Percentiles rank a stretch among this genome's conserved stretches.
Evolutionary conservation across 2,113 vertebrate species (phyloP).

Genomic region (Petaurus breviceps): DNA sequence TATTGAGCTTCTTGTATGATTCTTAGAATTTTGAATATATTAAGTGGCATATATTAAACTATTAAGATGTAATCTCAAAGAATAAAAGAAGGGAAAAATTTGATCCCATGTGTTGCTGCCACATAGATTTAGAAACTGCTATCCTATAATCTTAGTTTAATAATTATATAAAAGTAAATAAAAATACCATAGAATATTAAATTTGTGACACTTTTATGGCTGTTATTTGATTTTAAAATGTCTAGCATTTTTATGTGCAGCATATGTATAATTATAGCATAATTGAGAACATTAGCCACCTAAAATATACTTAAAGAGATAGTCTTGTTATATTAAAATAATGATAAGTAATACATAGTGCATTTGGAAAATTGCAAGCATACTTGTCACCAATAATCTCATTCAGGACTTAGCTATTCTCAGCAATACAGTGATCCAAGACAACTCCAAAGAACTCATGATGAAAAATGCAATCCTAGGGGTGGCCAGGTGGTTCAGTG

Average conservation of each 20-base stretch:
- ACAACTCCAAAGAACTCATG: too few species aligned
- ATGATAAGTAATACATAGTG: not conserved
- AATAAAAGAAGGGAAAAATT: not conserved
- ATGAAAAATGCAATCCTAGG: too few species aligned
- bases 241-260: not conserved
- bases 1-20: not conserved
- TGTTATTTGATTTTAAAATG: not conserved
- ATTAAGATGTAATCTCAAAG: not conserved
- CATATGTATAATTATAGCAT: not conserved
- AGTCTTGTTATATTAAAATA: not conserved
- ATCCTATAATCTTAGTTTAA: not conserved
- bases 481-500: too few species aligned
- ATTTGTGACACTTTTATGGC: not conserved
- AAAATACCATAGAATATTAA: not conserved
- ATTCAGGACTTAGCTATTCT: not conserved
- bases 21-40: not conserved
- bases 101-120: not conserved
- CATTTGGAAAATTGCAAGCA: not conserved
- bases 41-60: too few species aligned
- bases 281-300: not conserved
- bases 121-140: not conserved
- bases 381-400: not conserved
- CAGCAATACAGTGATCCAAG: too few species aligned
- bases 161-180: not conserved
- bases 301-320: not conserved